Evolutionary conservation across 2,888 invertebrate genomes (phyloP).

Genomic region (Rhagonycha lutea): DNA sequence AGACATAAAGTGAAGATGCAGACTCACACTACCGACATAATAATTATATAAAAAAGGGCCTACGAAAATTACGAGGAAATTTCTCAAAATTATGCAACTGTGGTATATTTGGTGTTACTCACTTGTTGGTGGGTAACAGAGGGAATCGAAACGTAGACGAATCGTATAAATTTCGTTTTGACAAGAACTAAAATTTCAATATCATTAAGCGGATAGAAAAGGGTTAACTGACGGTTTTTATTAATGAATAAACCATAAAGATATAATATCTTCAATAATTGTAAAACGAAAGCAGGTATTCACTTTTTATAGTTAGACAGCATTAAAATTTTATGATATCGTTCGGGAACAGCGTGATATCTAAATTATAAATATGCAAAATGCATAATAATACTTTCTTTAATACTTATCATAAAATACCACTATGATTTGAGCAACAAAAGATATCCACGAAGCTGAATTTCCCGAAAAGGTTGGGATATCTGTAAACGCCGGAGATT

Average conservation of each 20-base stretch:
- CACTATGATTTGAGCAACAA: neutral
- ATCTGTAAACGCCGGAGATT: neutral
- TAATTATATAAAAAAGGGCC: neutral
- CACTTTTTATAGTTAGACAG: slow-evolving; percentile 12
- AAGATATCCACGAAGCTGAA: neutral
- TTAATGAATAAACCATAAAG: neutral
- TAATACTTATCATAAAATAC: neutral
- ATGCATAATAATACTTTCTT: neutral
- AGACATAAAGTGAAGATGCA: slow-evolving; percentile 14
- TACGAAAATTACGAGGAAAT: neutral
- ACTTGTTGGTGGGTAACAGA: neutral
- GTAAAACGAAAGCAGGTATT: slow-evolving; percentile 8
- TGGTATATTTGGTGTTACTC: neutral
- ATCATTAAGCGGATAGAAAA: neutral
- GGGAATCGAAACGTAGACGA: neutral
- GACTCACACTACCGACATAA: neutral
- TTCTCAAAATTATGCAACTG: slow-evolving; percentile 4
- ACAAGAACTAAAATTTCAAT: neutral
- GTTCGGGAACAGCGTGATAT: neutral
- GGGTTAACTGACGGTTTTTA: neutral
- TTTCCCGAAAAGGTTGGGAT: no score
- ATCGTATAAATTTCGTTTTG: neutral
- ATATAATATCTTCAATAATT: neutral
- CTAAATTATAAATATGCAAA: slow-evolving; percentile 4
- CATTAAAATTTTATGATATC: slow-evolving; percentile 15